Conservation (phyloP, 1,140 invertebrate genomes). For the Drosophila nebulosa region DNA sequence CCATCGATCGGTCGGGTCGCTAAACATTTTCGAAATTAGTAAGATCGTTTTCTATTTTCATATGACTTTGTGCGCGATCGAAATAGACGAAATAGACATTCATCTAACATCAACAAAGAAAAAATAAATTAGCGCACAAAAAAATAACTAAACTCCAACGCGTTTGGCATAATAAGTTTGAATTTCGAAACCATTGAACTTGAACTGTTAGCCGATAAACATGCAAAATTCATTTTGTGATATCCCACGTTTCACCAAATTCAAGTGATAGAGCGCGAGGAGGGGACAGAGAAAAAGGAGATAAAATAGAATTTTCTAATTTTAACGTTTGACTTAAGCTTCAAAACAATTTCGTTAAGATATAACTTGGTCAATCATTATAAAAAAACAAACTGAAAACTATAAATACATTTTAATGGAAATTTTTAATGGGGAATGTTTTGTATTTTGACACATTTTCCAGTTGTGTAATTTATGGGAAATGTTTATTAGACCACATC, state of each 20-base stretch:
- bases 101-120: not conserved
- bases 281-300: too few relatives aligned
- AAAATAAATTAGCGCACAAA: not conserved
- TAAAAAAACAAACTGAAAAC: too few relatives aligned
- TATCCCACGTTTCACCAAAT: not conserved
- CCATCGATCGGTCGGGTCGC: constrained; percentile 9
- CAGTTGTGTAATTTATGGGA: too few relatives aligned
- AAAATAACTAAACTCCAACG: not conserved
- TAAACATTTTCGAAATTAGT: constrained; percentile 33
- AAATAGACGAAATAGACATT: too few relatives aligned
- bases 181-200: not conserved
- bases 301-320: too few relatives aligned
- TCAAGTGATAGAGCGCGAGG: not conserved
- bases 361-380: too few relatives aligned
- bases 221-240: not conserved
- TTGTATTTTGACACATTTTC: too few relatives aligned
- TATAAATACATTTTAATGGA: too few relatives aligned
- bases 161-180: not conserved
- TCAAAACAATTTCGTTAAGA: too few relatives aligned
- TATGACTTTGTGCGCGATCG: not conserved
- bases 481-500: too few relatives aligned
- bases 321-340: too few relatives aligned
- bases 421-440: too few relatives aligned
- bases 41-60: constrained; percentile 45
- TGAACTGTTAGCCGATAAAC: not conserved